Evolutionary conservation across 1,140 invertebrate genomes (phyloP).

Genomic region (Trachymyrmex cornetzi): DNA sequence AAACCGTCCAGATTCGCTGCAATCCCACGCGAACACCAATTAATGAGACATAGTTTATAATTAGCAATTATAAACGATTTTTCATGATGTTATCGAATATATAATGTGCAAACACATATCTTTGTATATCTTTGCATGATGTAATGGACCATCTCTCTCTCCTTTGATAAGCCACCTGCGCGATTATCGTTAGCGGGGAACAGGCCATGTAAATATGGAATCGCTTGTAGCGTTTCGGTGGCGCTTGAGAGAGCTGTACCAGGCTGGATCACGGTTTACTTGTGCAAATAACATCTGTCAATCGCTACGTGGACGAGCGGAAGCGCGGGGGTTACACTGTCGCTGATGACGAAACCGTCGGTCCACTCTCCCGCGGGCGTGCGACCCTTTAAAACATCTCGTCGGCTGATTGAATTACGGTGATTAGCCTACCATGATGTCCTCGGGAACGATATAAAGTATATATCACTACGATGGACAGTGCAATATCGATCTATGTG

Average conservation of each 20-base stretch:
- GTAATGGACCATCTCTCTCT: slow-evolving; percentile 35
- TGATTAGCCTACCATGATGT: slow-evolving; percentile 25
- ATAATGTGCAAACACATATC: slow-evolving; percentile 28
- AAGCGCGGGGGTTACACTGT: neutral
- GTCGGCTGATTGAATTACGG: slow-evolving; percentile 51
- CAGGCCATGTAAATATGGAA: slow-evolving; percentile 58
- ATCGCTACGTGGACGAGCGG: slow-evolving; percentile 73
- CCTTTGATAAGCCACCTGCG: slow-evolving; percentile 48
- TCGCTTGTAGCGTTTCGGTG: slow-evolving; percentile 44
- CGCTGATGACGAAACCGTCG: slow-evolving; percentile 34
- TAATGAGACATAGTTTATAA: neutral
- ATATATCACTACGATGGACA: neutral
- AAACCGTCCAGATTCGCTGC: too few species aligned
- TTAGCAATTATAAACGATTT: neutral
- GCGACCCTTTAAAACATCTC: slow-evolving; percentile 56
- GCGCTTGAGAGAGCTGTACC: slow-evolving; percentile 55
- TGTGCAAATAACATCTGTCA: slow-evolving; percentile 85
- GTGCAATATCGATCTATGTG: neutral
- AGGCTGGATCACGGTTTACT: slow-evolving; percentile 64
- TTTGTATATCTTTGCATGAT: slow-evolving; percentile 10
- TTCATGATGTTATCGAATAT: neutral
- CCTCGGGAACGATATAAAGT: slow-evolving; percentile 23
- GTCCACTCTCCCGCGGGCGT: neutral
- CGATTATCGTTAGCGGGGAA: slow-evolving; percentile 51
- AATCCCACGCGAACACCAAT: too few species aligned